A percentile compares a stretch with the other conserved stretches of the same genome.
Conservation (phyloP, 2,888 invertebrate species). For the Drosophila antonietae region DNA sequence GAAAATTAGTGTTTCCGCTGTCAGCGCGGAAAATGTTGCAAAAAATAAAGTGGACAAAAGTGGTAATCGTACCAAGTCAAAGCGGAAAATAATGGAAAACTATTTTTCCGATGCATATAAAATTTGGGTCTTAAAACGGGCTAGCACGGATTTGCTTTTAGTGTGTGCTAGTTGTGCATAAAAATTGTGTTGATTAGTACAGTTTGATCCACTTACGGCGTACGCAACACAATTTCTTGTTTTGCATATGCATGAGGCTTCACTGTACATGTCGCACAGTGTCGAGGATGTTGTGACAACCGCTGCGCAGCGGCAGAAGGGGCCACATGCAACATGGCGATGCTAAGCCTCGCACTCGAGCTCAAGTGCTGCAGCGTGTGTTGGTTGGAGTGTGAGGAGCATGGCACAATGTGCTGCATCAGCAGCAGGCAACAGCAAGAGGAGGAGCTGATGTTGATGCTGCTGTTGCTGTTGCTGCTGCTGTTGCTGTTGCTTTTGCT, state of each 20-base stretch:
- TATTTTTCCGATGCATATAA: not conserved
- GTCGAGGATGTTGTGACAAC: constrained; percentile 20
- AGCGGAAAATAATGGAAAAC: not conserved
- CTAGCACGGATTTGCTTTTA: not conserved
- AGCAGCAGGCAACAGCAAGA: constrained; percentile 37
- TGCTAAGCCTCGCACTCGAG: constrained; percentile 65
- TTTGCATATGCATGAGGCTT: constrained; percentile 67
- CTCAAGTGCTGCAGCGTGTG: constrained; percentile 43
- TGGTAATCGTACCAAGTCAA: not conserved
- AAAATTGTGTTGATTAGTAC: constrained; percentile 65
- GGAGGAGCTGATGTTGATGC: constrained; percentile 17
- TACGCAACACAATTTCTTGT: constrained; percentile 26
- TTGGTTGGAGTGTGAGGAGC: not conserved
- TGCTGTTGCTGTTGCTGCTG: constrained; percentile 6
- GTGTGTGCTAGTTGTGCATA: constrained; percentile 12
- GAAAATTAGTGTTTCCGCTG: constrained; percentile 61
- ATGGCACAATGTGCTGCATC: constrained; percentile 62
- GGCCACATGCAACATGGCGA: constrained; percentile 52
- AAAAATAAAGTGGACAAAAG: not conserved
- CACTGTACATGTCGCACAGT: constrained; percentile 24
- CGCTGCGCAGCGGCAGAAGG: constrained; percentile 5
- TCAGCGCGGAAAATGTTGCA: constrained; percentile 24
- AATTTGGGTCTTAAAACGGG: not conserved
- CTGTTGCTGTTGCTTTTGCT: constrained; percentile 26
- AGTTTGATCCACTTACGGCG: constrained; percentile 54